Percentiles rank a stretch among this genome's conserved stretches.
These are phyloP conservation scores for Entelurus aequoreus DNA, from an alignment of 2,113 vertebrate genomes.

Conservation along the genomic window DNA sequence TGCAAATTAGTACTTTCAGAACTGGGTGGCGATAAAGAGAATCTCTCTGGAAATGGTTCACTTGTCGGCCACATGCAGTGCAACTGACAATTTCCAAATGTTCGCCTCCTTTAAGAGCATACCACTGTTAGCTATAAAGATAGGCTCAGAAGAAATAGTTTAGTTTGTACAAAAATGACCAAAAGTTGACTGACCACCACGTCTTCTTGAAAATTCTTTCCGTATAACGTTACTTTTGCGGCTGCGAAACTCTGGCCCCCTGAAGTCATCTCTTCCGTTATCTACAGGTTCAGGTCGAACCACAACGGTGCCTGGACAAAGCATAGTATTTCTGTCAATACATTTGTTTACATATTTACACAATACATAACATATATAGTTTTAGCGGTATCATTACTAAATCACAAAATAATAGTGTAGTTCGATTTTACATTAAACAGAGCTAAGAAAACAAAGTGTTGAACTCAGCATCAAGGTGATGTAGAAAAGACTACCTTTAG, in stretches of 20 bases:
- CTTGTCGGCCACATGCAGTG: conserved; percentile 94
- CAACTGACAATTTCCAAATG: conserved; percentile 91
- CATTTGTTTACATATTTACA: background rate
- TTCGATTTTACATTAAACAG: background rate
- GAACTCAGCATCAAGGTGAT: background rate
- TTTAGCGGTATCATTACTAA: too few species aligned
- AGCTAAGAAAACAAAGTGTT: background rate
- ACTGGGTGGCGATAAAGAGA: conserved; percentile 91
- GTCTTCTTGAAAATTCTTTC: conserved; percentile 83
- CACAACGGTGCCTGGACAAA: conserved; percentile 83
- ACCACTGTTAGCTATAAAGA: conserved; percentile 11
- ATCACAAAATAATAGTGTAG: background rate
- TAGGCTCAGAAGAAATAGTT: background rate
- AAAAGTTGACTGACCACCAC: conserved; percentile 77
- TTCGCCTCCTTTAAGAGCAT: conserved; percentile 70
- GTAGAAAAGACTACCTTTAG: conserved; percentile 77
- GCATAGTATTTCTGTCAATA: background rate
- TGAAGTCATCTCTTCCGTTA: conserved; percentile 95
- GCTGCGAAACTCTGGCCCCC: conserved; percentile 95
- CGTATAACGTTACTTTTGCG: conserved; percentile 79
- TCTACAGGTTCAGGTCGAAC: conserved; percentile 92
- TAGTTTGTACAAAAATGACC: background rate
- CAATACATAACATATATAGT: background rate
- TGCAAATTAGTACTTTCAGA: conserved; percentile 97
- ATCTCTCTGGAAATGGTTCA: conserved; percentile 97